Conservation (phyloP, 1,140 invertebrate species). For the Scaptomyza montana region DNA sequence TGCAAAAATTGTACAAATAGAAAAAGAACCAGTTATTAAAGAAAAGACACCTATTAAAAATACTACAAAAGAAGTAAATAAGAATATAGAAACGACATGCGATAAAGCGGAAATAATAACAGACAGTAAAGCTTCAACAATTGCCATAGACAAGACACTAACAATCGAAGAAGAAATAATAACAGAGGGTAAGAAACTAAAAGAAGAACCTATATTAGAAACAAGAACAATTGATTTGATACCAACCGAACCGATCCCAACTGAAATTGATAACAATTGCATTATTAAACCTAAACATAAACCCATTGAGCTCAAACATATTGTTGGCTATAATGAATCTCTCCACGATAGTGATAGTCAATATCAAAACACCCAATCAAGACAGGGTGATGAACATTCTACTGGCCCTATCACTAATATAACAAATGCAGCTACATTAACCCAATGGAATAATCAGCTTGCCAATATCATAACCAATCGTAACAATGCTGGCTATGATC, state of each 20-base stretch:
- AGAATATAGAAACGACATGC: neutral
- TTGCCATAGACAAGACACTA: conserved; percentile 24
- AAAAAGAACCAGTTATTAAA: no score
- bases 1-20: neutral
- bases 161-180: conserved; percentile 34
- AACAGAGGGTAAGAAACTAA: conserved; percentile 60
- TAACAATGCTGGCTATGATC: conserved; percentile 34
- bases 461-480: conserved; percentile 56
- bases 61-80: no score
- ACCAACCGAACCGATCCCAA: conserved; percentile 31
- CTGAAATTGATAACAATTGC: conserved; percentile 33
- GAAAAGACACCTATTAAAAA: no score
- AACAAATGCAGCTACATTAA: conserved; percentile 74
- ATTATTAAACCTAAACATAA: conserved; percentile 57
- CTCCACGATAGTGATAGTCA: conserved; percentile 58
- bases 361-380: conserved; percentile 41
- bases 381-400: conserved; percentile 40
- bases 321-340: conserved; percentile 73
- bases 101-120: neutral
- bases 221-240: conserved; percentile 34
- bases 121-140: neutral
- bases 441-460: conserved; percentile 75
- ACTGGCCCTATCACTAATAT: conserved; percentile 65
- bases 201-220: conserved; percentile 22
- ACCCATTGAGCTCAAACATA: conserved; percentile 68